Evolutionary conservation across 2,797 vertebrate species (phyloP).

Genomic region (Paedocypris micromegethes): DNA sequence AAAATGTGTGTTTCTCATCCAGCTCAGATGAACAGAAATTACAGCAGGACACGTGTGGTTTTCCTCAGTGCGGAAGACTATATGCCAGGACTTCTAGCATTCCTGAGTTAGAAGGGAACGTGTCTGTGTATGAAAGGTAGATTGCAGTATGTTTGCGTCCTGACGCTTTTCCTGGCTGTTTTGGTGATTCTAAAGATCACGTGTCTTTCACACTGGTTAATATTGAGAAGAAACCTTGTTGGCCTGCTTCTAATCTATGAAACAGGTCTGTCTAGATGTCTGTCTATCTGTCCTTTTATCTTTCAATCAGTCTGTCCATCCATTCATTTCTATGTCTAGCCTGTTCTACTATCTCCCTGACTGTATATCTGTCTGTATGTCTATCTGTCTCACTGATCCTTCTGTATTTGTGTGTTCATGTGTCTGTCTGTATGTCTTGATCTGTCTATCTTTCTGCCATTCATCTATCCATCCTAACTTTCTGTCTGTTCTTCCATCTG

Average conservation of each 20-base stretch:
- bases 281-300: no score
- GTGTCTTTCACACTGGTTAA: constrained; percentile 2
- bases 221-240: constrained; percentile 7
- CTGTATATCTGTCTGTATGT: no score
- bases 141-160: constrained; percentile 31
- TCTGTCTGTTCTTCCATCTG: no score
- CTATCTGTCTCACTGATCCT: no score
- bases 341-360: no score
- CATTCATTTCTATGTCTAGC: no score
- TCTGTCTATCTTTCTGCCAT: no score
- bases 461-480: no score
- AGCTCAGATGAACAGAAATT: constrained; percentile 4
- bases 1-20: constrained; percentile 47
- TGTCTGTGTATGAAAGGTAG: constrained; percentile 17
- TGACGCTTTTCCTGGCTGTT: constrained; percentile 6
- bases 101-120: constrained; percentile 40
- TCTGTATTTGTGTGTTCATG: no score
- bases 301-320: no score
- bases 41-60: constrained; percentile 7
- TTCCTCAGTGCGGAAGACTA: background rate
- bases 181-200: constrained; percentile 7
- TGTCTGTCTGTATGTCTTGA: no score
- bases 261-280: background rate
- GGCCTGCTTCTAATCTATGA: background rate
- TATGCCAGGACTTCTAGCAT: background rate